Evolutionary conservation across 2,888 invertebrate species (phyloP).

Genomic region (Dryomyza anilis): DNA sequence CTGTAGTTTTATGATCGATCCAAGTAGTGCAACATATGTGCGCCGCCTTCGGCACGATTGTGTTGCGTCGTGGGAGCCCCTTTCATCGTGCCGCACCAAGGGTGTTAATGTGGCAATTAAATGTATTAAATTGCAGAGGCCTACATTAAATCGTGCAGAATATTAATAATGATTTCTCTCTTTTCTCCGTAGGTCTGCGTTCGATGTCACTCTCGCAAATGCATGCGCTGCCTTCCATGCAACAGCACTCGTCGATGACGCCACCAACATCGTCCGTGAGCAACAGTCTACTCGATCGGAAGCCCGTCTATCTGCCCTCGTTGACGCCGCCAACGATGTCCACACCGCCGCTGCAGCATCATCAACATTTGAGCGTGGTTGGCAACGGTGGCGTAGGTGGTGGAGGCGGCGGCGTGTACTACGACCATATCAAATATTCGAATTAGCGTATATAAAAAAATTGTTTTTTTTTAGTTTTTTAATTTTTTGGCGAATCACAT

Average conservation of each 20-base stretch:
- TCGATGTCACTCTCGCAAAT: conserved; percentile 55
- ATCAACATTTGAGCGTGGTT: conserved; percentile 33
- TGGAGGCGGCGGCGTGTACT: conserved; percentile 38
- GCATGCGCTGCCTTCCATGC: conserved; percentile 38
- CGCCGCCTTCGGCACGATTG: too few relatives aligned
- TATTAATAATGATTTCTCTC: background rate
- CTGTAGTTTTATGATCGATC: background rate
- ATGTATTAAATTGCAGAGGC: conserved; percentile 10
- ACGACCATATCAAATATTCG: conserved; percentile 54
- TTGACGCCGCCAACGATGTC: conserved; percentile 51
- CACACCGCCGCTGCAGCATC: conserved; percentile 46
- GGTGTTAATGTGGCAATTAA: conserved; percentile 26
- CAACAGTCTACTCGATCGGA: conserved; percentile 53
- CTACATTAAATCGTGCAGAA: background rate
- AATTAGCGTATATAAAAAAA: conserved; percentile 42
- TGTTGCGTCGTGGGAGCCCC: conserved; percentile 35
- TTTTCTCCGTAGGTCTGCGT: conserved; percentile 48
- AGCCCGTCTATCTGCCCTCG: conserved; percentile 54
- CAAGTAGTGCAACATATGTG: conserved; percentile 34
- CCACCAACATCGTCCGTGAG: conserved; percentile 42
- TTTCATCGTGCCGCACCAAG: conserved; percentile 27
- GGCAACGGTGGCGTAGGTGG: conserved; percentile 32
- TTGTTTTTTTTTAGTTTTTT: background rate
- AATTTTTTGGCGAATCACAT: conserved; percentile 7
- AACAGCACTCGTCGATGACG: conserved; percentile 45